Conservation (phyloP, 1,140 invertebrate genomes). For the Psix sp. region DNA sequence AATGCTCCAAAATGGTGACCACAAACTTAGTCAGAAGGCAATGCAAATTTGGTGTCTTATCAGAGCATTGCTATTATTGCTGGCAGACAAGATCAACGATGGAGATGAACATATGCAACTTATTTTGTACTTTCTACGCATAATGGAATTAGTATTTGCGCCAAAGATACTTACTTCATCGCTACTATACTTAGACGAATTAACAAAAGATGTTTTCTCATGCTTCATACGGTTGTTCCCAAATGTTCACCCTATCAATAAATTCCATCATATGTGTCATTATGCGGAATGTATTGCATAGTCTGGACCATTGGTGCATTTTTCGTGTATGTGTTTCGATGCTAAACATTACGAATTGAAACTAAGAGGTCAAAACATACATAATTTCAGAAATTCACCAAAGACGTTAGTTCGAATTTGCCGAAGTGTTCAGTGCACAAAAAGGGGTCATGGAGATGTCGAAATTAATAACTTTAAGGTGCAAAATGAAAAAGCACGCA, state of each 20-base stretch:
- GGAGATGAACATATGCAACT: constrained; percentile 37
- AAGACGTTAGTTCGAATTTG: constrained; percentile 17
- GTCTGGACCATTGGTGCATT: constrained; percentile 24
- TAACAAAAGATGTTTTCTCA: constrained; percentile 8
- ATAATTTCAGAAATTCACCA: constrained; percentile 31
- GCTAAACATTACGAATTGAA: constrained; percentile 34
- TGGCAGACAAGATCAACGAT: constrained; percentile 28
- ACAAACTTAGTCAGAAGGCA: constrained; percentile 47
- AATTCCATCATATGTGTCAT: constrained; percentile 25
- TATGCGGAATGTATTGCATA: constrained; percentile 27
- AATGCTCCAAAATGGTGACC: constrained; percentile 12
- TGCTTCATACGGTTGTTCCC: constrained; percentile 14
- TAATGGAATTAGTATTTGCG: constrained; percentile 43
- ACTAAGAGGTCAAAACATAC: constrained; percentile 15
- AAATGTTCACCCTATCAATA: constrained; percentile 18
- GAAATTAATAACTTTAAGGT: constrained; percentile 17
- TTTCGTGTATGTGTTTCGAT: constrained; percentile 30
- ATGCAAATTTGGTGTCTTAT: constrained; percentile 55
- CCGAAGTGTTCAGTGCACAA: constrained; percentile 13
- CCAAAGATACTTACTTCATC: constrained; percentile 16
- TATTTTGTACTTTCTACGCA: constrained; percentile 18
- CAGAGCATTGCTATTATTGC: constrained; percentile 44
- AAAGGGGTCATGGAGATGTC: constrained; percentile 17
- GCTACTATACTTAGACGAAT: constrained; percentile 20
- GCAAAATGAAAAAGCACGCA: no score